These are phyloP conservation scores for Pantherophis alleghaniensis DNA, from an alignment of 2,797 vertebrate genomes.

Conservation along the genomic window DNA sequence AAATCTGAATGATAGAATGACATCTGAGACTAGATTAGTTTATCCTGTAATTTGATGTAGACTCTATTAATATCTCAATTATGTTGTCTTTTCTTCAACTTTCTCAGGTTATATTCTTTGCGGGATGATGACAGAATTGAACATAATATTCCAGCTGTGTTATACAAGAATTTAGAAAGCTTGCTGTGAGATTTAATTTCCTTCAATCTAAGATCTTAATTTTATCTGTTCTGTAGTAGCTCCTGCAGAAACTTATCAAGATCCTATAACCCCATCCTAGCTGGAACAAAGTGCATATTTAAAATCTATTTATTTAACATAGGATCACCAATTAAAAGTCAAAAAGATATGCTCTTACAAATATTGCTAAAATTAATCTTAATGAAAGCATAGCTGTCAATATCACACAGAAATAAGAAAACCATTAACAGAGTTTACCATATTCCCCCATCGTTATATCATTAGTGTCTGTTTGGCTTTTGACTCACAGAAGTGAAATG, in stretches of 20 bases:
- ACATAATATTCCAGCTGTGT: neutral
- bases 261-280: neutral
- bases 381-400: neutral
- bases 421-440: neutral
- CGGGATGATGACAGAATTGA: neutral
- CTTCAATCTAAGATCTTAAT: neutral
- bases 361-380: neutral
- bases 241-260: neutral
- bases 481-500: neutral
- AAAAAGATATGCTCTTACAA: neutral
- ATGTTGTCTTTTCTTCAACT: neutral
- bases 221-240: neutral
- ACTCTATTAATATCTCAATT: neutral
- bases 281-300: neutral
- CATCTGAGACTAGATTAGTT: neutral
- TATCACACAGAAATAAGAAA: neutral
- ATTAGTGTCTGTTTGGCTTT: neutral
- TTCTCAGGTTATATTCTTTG: neutral
- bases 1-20: neutral
- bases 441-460: neutral
- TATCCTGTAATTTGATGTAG: neutral
- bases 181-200: neutral
- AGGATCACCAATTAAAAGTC: neutral
- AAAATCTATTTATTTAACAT: neutral
- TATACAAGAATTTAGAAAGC: neutral